These are phyloP conservation scores for Tenualosa ilisha DNA, from an alignment of 2,797 vertebrate species.

Conservation along the genomic window DNA sequence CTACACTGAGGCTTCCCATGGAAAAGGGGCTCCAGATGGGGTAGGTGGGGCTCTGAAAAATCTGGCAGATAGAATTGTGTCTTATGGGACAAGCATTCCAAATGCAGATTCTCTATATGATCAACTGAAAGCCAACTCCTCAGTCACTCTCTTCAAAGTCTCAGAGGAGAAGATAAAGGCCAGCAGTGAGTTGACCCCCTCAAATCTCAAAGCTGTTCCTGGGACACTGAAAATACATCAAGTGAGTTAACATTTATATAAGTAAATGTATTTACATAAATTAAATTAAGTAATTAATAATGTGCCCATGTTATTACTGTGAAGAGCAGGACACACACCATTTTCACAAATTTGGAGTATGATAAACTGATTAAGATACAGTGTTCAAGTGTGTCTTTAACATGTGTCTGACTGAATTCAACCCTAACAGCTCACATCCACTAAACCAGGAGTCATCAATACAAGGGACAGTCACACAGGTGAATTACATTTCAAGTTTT, in stretches of 20 bases:
- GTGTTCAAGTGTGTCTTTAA: not conserved
- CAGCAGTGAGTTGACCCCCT: not conserved
- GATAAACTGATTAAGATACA: not conserved
- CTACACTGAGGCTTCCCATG: conserved; percentile 34
- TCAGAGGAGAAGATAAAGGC: conserved; percentile 22
- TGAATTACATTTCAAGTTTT: no score
- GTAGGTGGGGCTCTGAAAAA: conserved; percentile 35
- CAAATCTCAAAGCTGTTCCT: conserved; percentile 23
- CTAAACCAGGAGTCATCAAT: no score
- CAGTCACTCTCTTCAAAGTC: conserved; percentile 25
- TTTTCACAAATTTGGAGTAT: not conserved
- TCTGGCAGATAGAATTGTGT: conserved; percentile 35
- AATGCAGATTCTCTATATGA: conserved; percentile 27
- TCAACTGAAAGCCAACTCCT: conserved; percentile 17
- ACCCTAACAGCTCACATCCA: not conserved
- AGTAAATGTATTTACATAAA: not conserved
- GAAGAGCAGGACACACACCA: not conserved
- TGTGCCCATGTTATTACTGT: not conserved
- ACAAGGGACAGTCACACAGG: no score
- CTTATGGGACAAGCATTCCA: conserved; percentile 40
- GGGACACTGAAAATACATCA: conserved; percentile 30
- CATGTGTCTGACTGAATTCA: not conserved
- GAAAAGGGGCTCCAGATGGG: conserved; percentile 28
- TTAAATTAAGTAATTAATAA: not conserved
- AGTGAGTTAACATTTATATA: conserved; percentile 2